These are phyloP conservation scores for Girardinichthys multiradiatus DNA, from an alignment of 2,113 vertebrate genomes.

Conservation along the genomic window DNA sequence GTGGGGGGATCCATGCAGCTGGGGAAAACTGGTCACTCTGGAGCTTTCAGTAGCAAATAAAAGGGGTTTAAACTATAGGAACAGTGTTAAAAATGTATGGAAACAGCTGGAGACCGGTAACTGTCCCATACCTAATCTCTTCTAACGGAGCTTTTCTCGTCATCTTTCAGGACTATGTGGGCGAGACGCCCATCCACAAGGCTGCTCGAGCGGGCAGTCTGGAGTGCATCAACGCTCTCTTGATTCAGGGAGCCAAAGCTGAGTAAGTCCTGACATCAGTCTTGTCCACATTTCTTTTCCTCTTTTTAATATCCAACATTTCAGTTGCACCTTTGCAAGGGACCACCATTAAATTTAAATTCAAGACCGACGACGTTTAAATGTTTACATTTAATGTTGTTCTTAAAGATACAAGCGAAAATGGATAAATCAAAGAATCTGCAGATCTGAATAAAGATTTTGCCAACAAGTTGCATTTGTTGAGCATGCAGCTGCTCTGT, in stretches of 20 bases:
- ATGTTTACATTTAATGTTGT: background rate
- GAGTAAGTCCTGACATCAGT: slow-evolving; percentile 89
- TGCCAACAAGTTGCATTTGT: background rate
- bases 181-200: slow-evolving; percentile 98
- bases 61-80: too few species aligned
- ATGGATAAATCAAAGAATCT: background rate
- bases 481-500: background rate
- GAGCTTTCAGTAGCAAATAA: too few species aligned
- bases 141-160: slow-evolving; percentile 31
- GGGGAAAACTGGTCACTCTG: too few species aligned
- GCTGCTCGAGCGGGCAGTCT: slow-evolving; percentile 97
- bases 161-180: slow-evolving; percentile 93
- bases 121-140: background rate
- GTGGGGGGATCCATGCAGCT: too few species aligned
- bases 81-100: too few species aligned
- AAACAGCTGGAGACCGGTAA: background rate
- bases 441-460: slow-evolving; percentile 8
- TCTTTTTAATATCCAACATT: slow-evolving; percentile 58
- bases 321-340: slow-evolving; percentile 66
- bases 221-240: slow-evolving; percentile 95
- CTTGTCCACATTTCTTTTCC: slow-evolving; percentile 54
- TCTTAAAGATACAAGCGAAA: background rate
- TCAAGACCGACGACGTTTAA: background rate
- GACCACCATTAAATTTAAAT: slow-evolving; percentile 70
- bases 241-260: slow-evolving; percentile 92